Evolutionary conservation across 2,888 invertebrate genomes (phyloP).

Genomic region (Rosalia funebris): DNA sequence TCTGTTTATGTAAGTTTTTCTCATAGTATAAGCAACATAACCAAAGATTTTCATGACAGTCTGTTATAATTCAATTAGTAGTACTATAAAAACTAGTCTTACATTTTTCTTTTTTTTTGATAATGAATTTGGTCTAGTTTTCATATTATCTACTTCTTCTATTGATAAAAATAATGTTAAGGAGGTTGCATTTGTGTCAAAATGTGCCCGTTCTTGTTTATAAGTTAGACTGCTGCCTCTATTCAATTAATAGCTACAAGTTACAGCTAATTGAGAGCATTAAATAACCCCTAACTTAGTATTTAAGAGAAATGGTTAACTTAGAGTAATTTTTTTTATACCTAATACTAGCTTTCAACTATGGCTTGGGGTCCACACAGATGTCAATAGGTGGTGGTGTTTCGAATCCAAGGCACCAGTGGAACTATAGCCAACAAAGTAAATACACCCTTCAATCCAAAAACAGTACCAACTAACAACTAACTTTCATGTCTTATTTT

Average conservation of each 20-base stretch:
- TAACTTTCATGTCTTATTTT: slow-evolving; percentile 21
- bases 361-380: slow-evolving; percentile 64
- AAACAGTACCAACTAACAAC: slow-evolving; percentile 23
- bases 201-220: background rate
- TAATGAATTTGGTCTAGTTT: too few species aligned
- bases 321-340: slow-evolving; percentile 41
- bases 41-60: background rate
- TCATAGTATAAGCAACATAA: background rate
- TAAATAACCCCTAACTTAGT: slow-evolving; percentile 12
- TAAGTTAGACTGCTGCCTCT: background rate
- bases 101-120: too few species aligned
- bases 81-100: too few species aligned
- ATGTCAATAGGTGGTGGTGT: slow-evolving; percentile 70
- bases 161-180: too few species aligned
- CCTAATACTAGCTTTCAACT: slow-evolving; percentile 65
- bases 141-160: too few species aligned
- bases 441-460: slow-evolving; percentile 54
- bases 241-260: background rate
- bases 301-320: slow-evolving; percentile 15
- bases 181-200: background rate
- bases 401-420: slow-evolving; percentile 64
- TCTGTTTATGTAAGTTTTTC: too few species aligned
- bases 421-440: slow-evolving; percentile 63
- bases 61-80: background rate
- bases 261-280: background rate